A percentile compares a stretch with the other conserved stretches of the same genome.
Conservation (phyloP, 2,113 vertebrate genomes). For the Coregonus clupeaformis region DNA sequence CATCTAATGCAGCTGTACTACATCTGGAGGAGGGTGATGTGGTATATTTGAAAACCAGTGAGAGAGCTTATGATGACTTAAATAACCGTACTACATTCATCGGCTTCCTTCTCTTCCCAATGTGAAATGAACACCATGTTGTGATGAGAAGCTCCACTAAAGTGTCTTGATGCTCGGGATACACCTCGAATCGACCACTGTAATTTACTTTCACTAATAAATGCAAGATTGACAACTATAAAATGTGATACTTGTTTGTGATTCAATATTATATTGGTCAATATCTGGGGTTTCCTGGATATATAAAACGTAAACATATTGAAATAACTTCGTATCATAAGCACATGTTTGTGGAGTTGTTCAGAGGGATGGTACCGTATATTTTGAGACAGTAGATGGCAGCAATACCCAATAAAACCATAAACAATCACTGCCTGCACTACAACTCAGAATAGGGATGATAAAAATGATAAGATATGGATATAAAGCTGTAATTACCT, state of each 20-base stretch:
- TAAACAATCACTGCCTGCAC: background rate
- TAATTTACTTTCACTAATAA: background rate
- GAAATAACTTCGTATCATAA: background rate
- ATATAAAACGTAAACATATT: too few species aligned
- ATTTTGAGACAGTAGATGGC: conserved; percentile 5
- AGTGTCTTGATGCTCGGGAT: too few species aligned
- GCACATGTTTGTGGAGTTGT: too few species aligned
- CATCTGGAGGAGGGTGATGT: conserved; percentile 11
- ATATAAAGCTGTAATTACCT: too few species aligned
- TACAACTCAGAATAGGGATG: background rate
- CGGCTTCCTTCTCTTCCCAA: background rate
- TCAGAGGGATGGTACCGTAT: background rate
- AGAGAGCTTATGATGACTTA: background rate
- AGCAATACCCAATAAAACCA: background rate
- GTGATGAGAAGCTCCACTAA: background rate
- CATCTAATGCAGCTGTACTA: conserved; percentile 9
- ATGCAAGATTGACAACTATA: background rate
- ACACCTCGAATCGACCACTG: too few species aligned
- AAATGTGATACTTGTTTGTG: background rate
- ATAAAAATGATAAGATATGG: background rate
- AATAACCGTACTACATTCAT: background rate
- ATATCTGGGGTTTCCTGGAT: too few species aligned
- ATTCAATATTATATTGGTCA: too few species aligned
- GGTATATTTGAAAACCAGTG: background rate
- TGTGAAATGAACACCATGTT: background rate